Evolutionary conservation across 2,888 invertebrate species (phyloP).

Genomic region (Linnaemya tessellans): DNA sequence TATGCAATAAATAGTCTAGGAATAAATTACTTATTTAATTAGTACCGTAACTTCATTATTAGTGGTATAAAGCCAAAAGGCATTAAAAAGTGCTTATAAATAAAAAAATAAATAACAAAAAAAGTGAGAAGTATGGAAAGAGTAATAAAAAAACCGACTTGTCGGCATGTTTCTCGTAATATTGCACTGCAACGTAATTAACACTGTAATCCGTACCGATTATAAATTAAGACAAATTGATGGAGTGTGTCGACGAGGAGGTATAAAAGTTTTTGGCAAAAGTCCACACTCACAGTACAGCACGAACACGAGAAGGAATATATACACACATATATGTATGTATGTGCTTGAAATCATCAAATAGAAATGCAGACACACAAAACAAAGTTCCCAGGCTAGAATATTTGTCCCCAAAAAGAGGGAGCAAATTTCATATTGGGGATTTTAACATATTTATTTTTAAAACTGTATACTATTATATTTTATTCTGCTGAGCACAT

Average conservation of each 20-base stretch:
- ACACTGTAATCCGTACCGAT: conserved; percentile 76
- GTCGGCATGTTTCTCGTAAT: conserved; percentile 70
- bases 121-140: conserved; percentile 63
- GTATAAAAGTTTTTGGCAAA: conserved; percentile 74
- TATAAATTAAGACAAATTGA: conserved; percentile 77
- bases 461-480: too few species aligned
- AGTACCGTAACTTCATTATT: conserved; percentile 59
- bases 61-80: conserved; percentile 68
- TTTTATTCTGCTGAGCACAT: too few species aligned
- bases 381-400: not conserved
- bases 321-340: too few species aligned
- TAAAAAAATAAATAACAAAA: conserved; percentile 24
- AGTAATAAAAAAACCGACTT: conserved; percentile 63
- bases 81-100: conserved; percentile 68
- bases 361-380: conserved; percentile 14
- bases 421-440: too few species aligned
- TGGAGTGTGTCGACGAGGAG: conserved; percentile 74
- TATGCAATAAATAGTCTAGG: conserved; percentile 26
- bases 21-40: conserved; percentile 62
- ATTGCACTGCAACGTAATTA: conserved; percentile 75
- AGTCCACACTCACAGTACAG: conserved; percentile 57
- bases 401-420: too few species aligned
- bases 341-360: conserved; percentile 6
- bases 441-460: too few species aligned
- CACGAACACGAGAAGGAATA: not conserved